Evolutionary conservation across 2,797 vertebrate genomes (phyloP), one percentile per base, ranked within the genome.

Genomic region (Silurus aristotelis): DNA sequence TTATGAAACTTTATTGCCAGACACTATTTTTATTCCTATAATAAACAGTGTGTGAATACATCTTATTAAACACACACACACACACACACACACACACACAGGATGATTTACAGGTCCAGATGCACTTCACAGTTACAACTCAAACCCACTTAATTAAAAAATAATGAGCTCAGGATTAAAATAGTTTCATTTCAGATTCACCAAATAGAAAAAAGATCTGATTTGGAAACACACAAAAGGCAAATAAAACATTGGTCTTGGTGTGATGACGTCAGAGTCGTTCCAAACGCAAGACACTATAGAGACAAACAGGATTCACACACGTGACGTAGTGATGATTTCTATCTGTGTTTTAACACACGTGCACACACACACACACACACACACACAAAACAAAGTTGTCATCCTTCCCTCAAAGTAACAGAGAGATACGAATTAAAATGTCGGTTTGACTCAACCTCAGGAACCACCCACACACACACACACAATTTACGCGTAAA

Each of bases 371-470:
- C 46, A 87, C n/a, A 72, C 64, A 27, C 64, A 8, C 58, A n/a
- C 60, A 19, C 58, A 25, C 25, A 38, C 38, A 84, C 27, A 73
- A 58, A 43, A 43, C 13, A 12, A 17, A 31, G 48, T 63, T 84
- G 73, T 60, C 68, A 82, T 75, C 66, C 19, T 55, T 90, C 89
- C 83, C 87, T 90, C 89, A 88, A 90, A 90, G 87, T 86, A 90
- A 90, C 87, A 88, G 89, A 90, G 89, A 90, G 87, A 90, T 66
- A 55, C 73, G 60, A 25, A 73, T 67, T 60, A 43, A 38, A 77
- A 68, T 25, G 1, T 31, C 17, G 13, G 68, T 19, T 20, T 83
- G 84, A 87, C 85, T 71, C 67, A 79, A 86, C 14, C 15, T 60
- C 6, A 83, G 77, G 25, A 73, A 31, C 8, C 43, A 87, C 91